Evolutionary conservation across 1,140 invertebrate species (phyloP).

Genomic region (Ptiloglossa arizonensis): DNA sequence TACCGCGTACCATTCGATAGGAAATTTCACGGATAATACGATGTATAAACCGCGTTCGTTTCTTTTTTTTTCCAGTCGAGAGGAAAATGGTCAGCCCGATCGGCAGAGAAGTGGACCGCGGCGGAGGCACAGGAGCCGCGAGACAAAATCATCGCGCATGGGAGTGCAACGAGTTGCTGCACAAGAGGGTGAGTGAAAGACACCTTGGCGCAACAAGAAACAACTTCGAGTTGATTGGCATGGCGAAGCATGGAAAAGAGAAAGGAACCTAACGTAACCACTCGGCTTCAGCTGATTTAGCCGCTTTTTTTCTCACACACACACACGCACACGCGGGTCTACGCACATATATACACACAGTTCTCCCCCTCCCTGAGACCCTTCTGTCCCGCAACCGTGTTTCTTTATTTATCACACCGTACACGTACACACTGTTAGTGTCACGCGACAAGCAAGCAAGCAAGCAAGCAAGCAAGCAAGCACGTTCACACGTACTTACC

Average conservation of each 20-base stretch:
- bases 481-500: slow-evolving; percentile 15
- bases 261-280: slow-evolving; percentile 50
- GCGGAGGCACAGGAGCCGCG: slow-evolving; percentile 47
- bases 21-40: not conserved
- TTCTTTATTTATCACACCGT: not conserved
- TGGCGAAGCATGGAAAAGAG: slow-evolving; percentile 63
- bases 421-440: slow-evolving; percentile 32
- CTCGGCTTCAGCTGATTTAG: slow-evolving; percentile 42
- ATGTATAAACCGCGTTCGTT: not conserved
- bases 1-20: too few species aligned
- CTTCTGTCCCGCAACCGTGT: too few species aligned
- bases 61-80: slow-evolving; percentile 64
- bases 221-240: slow-evolving; percentile 62
- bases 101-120: slow-evolving; percentile 66
- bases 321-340: too few species aligned
- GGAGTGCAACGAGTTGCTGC: slow-evolving; percentile 68
- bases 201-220: slow-evolving; percentile 34
- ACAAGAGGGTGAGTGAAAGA: slow-evolving; percentile 72
- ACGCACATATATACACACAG: too few species aligned
- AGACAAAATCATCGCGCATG: slow-evolving; percentile 50
- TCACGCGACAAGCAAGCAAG: slow-evolving; percentile 33
- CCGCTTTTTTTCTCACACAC: slow-evolving; percentile 36
- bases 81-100: slow-evolving; percentile 67
- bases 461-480: slow-evolving; percentile 20
- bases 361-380: too few species aligned